These are phyloP conservation scores for Drosophila glabriapex DNA, from an alignment of 2,888 invertebrate genomes.

Conservation along the genomic window DNA sequence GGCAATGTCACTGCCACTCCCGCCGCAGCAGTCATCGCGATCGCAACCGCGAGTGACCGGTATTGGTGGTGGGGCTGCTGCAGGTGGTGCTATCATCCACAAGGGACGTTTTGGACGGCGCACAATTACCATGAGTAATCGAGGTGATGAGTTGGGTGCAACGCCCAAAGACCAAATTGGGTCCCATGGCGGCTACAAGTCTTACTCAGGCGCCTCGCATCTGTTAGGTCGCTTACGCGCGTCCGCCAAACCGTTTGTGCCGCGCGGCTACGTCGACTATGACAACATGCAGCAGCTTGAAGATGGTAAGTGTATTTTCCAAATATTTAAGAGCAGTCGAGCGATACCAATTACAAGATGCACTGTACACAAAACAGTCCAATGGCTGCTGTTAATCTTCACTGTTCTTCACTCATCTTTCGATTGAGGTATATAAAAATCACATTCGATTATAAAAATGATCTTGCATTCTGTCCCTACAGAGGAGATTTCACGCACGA, in stretches of 20 bases:
- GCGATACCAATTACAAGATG: not conserved
- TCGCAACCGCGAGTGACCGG: not conserved
- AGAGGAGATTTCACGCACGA: slow-evolving; percentile 63
- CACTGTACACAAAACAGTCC: not conserved
- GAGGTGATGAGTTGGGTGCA: slow-evolving; percentile 20
- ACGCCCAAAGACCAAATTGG: slow-evolving; percentile 36
- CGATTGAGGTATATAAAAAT: not conserved
- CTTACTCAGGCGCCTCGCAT: not conserved
- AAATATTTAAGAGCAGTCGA: too few species aligned
- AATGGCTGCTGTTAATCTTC: not conserved
- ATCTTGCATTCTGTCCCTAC: not conserved
- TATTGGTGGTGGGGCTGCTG: not conserved
- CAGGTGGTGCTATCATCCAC: slow-evolving; percentile 12
- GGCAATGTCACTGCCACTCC: slow-evolving; percentile 23
- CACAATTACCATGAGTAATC: slow-evolving; percentile 52
- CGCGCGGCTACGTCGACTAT: slow-evolving; percentile 84
- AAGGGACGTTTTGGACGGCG: slow-evolving; percentile 48
- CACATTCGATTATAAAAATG: not conserved
- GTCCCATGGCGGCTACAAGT: slow-evolving; percentile 13
- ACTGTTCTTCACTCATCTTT: not conserved
- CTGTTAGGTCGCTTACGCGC: slow-evolving; percentile 36
- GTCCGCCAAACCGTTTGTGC: slow-evolving; percentile 66
- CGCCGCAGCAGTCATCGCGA: slow-evolving; percentile 8
- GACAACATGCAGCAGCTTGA: slow-evolving; percentile 85
- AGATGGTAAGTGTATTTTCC: slow-evolving; percentile 73